Base-by-base conservation (phyloP, 2,888 invertebrate species). In the Lasioglossum calceatum region DNA sequence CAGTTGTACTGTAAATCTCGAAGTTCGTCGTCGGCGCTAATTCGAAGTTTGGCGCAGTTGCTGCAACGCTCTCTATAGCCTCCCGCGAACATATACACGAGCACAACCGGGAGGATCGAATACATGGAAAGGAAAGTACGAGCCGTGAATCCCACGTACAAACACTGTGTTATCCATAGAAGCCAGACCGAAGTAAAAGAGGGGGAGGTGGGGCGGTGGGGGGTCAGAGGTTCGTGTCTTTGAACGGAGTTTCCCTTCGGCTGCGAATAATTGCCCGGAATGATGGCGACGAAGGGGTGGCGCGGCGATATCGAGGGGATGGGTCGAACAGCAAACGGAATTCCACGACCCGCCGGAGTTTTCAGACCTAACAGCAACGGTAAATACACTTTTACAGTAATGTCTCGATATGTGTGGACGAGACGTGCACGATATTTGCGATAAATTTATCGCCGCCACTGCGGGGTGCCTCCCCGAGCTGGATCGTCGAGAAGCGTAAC, bases 1-100 rank as follows among this genome's bases (percentile, higher is more conserved):
- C 88, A 92, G 92, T 93, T 92, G 92, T 92, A 94, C 92, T 92
- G 93, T 93, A 93, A 93, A 94, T 93, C 92, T 90, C 88, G 47
- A 89, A 93, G 90, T 93, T 94, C 88, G 90, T 91, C 88, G 89
- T 75, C 88, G 89, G 75, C 83, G 90, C 90, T 92, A 93, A 92
- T 92, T 92, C 90, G 86, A 92, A 92, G 92, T 92, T 93, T 89
- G 91, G 89, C 87, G 89, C 88, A 91, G 88, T 91, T 90, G 91
- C 85, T 82, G 88, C 85, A 82, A 88, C 76, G 83, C 81, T 81
- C 67, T 82, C 74, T 84, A 82, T 81, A 77, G 77, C 61, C 23
- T 19, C 19, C n/a, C 50, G 71, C 77, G 73, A 16, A 47, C 80
- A n/a, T 58, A 39, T 23, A 75, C 50, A 54, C 42, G 12, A 67